Evolutionary conservation across 2,888 invertebrate genomes (phyloP).

Genomic region (Halocaridina rubra): DNA sequence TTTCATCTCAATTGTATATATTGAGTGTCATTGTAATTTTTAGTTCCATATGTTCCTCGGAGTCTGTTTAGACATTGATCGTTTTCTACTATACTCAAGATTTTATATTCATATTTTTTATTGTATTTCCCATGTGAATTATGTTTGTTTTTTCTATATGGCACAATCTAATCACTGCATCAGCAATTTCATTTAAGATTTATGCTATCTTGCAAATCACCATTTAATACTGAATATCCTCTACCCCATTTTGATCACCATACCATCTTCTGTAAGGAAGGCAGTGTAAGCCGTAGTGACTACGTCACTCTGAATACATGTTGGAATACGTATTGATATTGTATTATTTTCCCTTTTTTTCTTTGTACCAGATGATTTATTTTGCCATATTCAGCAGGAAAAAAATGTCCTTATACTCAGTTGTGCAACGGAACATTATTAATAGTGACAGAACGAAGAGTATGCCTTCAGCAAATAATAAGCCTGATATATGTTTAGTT

Average conservation of each 20-base stretch:
- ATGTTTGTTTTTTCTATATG: no score
- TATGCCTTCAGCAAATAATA: no score
- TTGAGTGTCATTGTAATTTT: constrained; percentile 38
- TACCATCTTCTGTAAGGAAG: constrained; percentile 49
- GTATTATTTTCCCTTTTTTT: no score
- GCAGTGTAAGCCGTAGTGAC: constrained; percentile 55
- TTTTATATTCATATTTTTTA: constrained; percentile 24
- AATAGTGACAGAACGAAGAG: no score
- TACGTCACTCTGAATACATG: constrained; percentile 54
- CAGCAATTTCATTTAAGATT: constrained; percentile 39
- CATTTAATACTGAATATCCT: background rate
- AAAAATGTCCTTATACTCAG: no score
- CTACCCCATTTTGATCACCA: constrained; percentile 42
- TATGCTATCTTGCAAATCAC: constrained; percentile 27
- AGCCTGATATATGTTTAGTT: no score
- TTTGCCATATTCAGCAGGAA: no score
- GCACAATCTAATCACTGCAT: constrained; percentile 42
- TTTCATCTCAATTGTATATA: constrained; percentile 28
- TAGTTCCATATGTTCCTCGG: constrained; percentile 14
- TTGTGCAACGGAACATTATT: no score
- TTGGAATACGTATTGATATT: constrained; percentile 52
- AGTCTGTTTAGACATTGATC: background rate
- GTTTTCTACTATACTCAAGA: constrained; percentile 27
- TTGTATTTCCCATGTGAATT: constrained; percentile 11
- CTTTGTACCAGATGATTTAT: no score